Percentiles rank a stretch among this genome's conserved stretches.
These are phyloP conservation scores for Variabilichromis moorii DNA, from an alignment of 2,113 vertebrate genomes.

Conservation along the genomic window DNA sequence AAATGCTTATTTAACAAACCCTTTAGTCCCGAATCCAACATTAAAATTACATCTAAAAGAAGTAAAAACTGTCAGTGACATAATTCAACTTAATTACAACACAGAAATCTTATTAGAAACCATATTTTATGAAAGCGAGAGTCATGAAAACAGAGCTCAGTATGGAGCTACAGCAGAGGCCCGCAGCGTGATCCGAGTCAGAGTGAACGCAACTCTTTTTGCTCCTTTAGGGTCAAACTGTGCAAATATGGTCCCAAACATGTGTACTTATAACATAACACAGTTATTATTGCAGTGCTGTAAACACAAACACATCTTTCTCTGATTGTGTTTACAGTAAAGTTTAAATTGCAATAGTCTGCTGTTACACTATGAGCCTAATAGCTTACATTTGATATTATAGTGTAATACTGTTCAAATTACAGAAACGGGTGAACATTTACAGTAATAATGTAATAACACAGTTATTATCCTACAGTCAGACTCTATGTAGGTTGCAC, in stretches of 20 bases:
- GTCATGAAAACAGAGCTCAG: background rate
- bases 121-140: background rate
- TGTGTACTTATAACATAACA: accelerated
- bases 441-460: background rate
- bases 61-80: background rate
- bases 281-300: background rate
- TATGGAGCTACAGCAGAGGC: background rate
- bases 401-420: background rate
- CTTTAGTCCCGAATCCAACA: background rate
- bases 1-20: background rate
- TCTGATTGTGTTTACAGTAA: background rate
- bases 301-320: background rate
- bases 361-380: background rate
- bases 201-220: background rate
- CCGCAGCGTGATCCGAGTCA: background rate
- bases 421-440: background rate
- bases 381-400: background rate
- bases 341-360: background rate
- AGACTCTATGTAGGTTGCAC: too few species aligned
- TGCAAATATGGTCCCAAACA: background rate
- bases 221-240: background rate
- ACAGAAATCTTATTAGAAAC: background rate
- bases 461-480: too few species aligned
- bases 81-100: background rate
- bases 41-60: background rate